These are phyloP conservation scores for Haemorhous mexicanus DNA, from an alignment of 2,113 vertebrate species.

Conservation along the genomic window DNA sequence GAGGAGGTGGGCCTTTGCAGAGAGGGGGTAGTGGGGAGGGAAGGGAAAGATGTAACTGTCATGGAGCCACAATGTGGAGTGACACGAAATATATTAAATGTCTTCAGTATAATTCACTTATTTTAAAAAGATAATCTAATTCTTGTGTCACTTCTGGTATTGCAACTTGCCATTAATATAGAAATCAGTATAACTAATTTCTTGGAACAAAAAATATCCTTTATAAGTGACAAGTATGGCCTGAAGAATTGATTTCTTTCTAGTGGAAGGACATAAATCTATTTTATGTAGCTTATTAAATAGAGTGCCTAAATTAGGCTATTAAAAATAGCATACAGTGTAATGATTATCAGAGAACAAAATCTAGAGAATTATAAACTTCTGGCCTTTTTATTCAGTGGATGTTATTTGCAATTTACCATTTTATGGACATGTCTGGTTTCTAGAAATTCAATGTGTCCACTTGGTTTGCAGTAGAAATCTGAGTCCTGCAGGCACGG, in stretches of 20 bases:
- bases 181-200: slow-evolving; percentile 69
- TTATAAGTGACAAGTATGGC: slow-evolving; percentile 79
- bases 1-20: slow-evolving; percentile 68
- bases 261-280: slow-evolving; percentile 84
- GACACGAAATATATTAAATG: slow-evolving; percentile 39
- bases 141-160: slow-evolving; percentile 56
- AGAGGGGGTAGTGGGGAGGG: slow-evolving; percentile 48
- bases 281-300: slow-evolving; percentile 84
- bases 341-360: slow-evolving; percentile 79
- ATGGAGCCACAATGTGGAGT: slow-evolving; percentile 49
- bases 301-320: slow-evolving; percentile 88
- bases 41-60: slow-evolving; percentile 40
- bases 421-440: slow-evolving; percentile 65
- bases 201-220: slow-evolving; percentile 74
- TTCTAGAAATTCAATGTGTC: slow-evolving; percentile 70
- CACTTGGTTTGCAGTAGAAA: slow-evolving; percentile 64
- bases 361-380: slow-evolving; percentile 78
- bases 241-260: slow-evolving; percentile 83
- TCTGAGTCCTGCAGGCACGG: slow-evolving; percentile 60
- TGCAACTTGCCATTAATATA: slow-evolving; percentile 62
- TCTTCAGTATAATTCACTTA: slow-evolving; percentile 34
- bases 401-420: slow-evolving; percentile 70
- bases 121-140: slow-evolving; percentile 56
- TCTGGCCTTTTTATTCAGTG: slow-evolving; percentile 80
- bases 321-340: slow-evolving; percentile 74